A percentile compares a stretch with the other conserved stretches of the same genome.
Conservation (phyloP, 2,113 vertebrate species). For the Micronycteris hirsuta region DNA sequence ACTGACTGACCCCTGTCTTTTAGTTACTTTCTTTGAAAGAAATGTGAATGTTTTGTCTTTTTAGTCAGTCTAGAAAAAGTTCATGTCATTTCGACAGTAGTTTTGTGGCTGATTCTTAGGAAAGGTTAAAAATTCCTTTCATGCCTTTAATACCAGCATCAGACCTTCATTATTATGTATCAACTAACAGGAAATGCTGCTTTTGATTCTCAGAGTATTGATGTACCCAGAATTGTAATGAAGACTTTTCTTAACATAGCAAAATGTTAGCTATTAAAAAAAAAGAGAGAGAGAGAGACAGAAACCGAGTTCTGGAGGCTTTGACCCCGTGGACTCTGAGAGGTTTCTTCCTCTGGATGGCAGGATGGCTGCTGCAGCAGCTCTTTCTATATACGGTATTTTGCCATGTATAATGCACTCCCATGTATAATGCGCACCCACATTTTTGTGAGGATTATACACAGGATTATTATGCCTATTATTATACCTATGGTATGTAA, state of each 20-base stretch:
- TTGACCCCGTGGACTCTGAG: background rate
- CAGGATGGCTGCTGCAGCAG: background rate
- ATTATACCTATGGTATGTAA: no score
- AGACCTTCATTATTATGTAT: background rate
- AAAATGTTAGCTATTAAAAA: background rate
- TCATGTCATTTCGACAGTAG: background rate
- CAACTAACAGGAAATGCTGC: background rate
- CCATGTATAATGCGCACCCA: no score
- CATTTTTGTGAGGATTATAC: no score
- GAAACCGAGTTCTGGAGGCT: background rate
- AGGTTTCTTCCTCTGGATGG: background rate
- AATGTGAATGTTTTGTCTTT: background rate
- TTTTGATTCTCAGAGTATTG: background rate
- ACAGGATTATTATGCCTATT: no score
- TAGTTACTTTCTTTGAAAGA: conserved; percentile 25
- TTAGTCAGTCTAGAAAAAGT: conserved; percentile 12
- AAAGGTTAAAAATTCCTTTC: background rate
- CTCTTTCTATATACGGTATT: background rate
- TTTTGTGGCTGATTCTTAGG: background rate
- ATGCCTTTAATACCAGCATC: background rate
- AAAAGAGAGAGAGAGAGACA: no score
- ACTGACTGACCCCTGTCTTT: background rate
- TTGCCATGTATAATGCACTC: no score
- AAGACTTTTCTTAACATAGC: background rate
- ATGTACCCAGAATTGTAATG: background rate